phyloP scores from a whole-genome alignment of 1,140 invertebrate species.

The Lineus longissimus region DNA sequence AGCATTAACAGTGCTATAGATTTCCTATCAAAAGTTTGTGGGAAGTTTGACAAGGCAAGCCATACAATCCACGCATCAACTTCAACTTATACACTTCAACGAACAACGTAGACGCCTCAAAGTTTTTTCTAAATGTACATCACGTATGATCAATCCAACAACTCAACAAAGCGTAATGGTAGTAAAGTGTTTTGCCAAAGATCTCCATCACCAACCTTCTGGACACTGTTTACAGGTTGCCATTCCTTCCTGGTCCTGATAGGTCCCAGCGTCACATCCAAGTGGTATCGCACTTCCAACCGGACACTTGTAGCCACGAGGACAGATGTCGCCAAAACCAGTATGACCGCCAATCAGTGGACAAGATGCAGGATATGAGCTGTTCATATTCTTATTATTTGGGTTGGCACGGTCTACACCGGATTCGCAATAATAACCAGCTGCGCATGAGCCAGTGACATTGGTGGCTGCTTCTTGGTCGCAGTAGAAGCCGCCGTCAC shows the following conservation, averaged over 20 bases:
- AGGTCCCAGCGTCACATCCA: conserved; percentile 35
- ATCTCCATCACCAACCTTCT: conserved; percentile 30
- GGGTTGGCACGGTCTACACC: conserved; percentile 43
- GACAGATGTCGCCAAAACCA: conserved; percentile 45
- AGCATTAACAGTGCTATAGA: neutral
- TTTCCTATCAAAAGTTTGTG: no score
- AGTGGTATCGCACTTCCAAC: conserved; percentile 30
- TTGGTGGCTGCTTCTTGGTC: conserved; percentile 33
- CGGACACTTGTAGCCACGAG: conserved; percentile 39
- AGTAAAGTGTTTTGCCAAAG: no score
- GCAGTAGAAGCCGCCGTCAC: conserved; percentile 43
- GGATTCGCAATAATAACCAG: conserved; percentile 44
- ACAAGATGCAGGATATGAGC: conserved; percentile 35
- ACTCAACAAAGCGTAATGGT: no score
- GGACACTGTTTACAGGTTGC: conserved; percentile 39
- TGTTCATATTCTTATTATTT: conserved; percentile 37
- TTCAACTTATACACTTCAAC: no score
- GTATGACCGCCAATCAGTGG: conserved; percentile 48
- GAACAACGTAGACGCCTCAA: no score
- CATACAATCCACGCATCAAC: no score
- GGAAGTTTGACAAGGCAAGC: no score
- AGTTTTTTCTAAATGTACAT: no score
- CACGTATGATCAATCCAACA: no score
- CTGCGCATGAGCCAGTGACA: conserved; percentile 34
- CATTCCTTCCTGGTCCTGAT: conserved; percentile 38